Conservation (phyloP, 2,797 vertebrate genomes). For the Phalanger gymnotis region DNA sequence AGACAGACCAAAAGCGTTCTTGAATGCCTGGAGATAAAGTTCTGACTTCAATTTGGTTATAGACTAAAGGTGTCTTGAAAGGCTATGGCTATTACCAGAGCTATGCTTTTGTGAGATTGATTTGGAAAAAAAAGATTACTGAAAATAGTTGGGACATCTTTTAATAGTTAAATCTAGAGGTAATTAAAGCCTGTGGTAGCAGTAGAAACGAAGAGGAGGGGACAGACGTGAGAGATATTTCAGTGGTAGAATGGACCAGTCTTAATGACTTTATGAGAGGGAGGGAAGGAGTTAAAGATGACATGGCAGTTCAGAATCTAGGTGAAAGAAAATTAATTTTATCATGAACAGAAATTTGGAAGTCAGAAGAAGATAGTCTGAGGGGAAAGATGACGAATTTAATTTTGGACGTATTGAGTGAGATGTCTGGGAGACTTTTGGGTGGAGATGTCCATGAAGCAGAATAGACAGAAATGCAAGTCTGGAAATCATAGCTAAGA, state of each 20-base stretch:
- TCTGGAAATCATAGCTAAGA: not conserved
- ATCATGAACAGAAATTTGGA: not conserved
- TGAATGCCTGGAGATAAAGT: not conserved
- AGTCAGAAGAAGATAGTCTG: not conserved
- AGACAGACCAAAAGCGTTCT: not conserved
- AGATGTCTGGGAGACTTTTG: not conserved
- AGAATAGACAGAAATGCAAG: not conserved
- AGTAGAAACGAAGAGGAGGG: not conserved
- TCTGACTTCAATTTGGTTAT: not conserved
- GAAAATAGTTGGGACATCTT: not conserved
- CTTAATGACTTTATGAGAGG: not conserved
- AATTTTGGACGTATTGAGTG: not conserved
- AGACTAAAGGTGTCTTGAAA: not conserved
- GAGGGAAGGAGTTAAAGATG: not conserved
- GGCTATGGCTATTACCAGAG: not conserved
- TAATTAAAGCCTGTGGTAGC: not conserved
- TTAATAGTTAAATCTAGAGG: not conserved
- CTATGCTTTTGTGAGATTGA: not conserved
- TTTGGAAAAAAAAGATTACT: not conserved
- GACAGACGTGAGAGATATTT: not conserved
- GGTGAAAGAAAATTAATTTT: not conserved
- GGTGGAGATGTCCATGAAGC: not conserved
- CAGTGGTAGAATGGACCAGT: not conserved
- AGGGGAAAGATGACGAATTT: not conserved
- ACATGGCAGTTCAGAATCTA: not conserved